Conservation (phyloP, 2,113 vertebrate species). For the Neodon shergylaensis region DNA sequence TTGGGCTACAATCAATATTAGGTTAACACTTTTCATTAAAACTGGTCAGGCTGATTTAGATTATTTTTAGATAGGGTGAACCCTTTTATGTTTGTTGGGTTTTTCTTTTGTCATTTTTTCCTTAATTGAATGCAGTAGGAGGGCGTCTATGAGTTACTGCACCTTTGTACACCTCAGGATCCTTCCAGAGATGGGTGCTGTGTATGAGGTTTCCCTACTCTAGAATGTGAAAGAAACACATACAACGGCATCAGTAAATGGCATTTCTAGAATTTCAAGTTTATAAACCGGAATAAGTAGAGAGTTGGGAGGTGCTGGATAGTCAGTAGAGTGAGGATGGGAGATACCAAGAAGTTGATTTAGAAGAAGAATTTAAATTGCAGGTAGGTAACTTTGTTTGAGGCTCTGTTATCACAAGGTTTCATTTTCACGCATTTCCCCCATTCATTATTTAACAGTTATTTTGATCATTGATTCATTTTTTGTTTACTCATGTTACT, state of each 20-base stretch:
- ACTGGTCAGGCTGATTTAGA: constrained; percentile 70
- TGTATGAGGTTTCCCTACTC: not conserved
- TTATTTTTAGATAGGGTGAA: not conserved
- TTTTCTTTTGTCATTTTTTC: constrained; percentile 24
- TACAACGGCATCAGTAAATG: constrained; percentile 39
- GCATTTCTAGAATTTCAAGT: constrained; percentile 2
- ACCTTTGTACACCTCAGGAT: constrained; percentile 59
- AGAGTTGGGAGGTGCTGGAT: constrained; percentile 57
- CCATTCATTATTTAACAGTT: constrained; percentile 85
- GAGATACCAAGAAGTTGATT: constrained; percentile 74
- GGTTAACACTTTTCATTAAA: constrained; percentile 69
- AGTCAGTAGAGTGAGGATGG: constrained; percentile 61
- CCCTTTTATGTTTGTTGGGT: constrained; percentile 18
- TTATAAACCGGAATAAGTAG: constrained; percentile 76
- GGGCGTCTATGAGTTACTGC: constrained; percentile 75
- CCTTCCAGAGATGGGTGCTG: not conserved
- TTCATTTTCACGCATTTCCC: constrained; percentile 87
- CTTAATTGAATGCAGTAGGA: constrained; percentile 26
- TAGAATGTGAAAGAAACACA: constrained; percentile 37
- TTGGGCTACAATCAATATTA: constrained; percentile 67
- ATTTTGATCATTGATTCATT: constrained; percentile 85
- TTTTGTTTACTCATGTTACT: constrained; percentile 87
- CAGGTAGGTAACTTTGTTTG: constrained; percentile 94
- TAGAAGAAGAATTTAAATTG: constrained; percentile 86
- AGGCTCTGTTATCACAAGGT: constrained; percentile 88